Evolutionary conservation across 1,140 invertebrate genomes (phyloP).

Genomic region (Psilanteris sp.): DNA sequence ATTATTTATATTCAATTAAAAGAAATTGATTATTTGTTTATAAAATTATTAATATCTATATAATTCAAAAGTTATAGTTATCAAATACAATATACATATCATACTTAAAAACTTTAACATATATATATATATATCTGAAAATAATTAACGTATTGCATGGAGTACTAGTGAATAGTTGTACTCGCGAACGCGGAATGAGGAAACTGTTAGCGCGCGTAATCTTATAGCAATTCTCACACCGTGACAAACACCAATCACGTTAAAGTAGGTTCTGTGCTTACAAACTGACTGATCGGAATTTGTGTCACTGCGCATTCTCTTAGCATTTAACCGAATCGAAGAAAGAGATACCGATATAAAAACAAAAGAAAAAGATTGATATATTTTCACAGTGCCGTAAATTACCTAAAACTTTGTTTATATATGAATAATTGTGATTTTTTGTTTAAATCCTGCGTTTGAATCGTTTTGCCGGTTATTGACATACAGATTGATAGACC

Average conservation of each 20-base stretch:
- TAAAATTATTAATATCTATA: too few species aligned
- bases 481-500: too few species aligned
- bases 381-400: conserved; percentile 41
- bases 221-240: conserved; percentile 55
- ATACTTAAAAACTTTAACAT: too few species aligned
- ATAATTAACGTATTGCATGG: too few species aligned
- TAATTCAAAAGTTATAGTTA: too few species aligned
- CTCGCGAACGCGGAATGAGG: conserved; percentile 29
- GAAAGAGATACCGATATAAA: conserved; percentile 4
- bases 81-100: too few species aligned
- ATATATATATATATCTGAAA: too few species aligned
- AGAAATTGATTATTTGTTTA: too few species aligned
- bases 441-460: not conserved
- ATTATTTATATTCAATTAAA: too few species aligned
- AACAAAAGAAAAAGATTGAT: conserved; percentile 15
- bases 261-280: conserved; percentile 59
- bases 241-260: conserved; percentile 43
- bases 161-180: conserved; percentile 1
- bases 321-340: conserved; percentile 20
- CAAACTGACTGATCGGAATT: conserved; percentile 37
- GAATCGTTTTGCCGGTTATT: too few species aligned
- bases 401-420: conserved; percentile 17
- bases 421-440: not conserved
- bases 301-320: conserved; percentile 53
- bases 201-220: conserved; percentile 38